Evolutionary conservation across 2,888 invertebrate genomes (phyloP), one percentile per base, ranked within the genome.

Genomic region (Lycophotia porphyrea): DNA sequence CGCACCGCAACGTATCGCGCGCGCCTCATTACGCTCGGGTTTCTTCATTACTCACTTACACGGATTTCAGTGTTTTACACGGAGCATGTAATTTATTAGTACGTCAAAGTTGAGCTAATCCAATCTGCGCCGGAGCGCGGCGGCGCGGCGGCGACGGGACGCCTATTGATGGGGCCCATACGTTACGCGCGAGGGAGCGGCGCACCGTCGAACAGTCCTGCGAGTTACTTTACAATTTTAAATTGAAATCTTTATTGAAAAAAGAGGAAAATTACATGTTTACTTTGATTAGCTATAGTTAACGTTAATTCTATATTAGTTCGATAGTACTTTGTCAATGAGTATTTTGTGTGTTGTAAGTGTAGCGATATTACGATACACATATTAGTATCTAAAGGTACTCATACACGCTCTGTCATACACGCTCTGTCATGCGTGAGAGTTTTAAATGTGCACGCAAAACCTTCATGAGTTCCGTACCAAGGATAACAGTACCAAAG

Each of bases 1-100:
- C 47, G 27, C 49, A 11, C 39, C 27, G n/a, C 31, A 15, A 15
- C 34, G 5, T n/a, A 31, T 7, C n/a, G 31, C 55, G 63, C 64
- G 67, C 49, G 63, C 63, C 44, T 69, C 74, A 60, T 68, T 68
- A 74, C 74, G 58, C 79, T 8, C 18, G 36, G 36, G 44, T 80
- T 68, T 69, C 58, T 74, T 65, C 67, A 60, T 74, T 68, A 68
- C 74, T 74, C 58, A 65, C 68, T 74, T 65, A 74, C 74, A 61
- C 69, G 61, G 52, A 60, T 66, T 60, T 52, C 55, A 66, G 52
- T 80, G 79, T 74, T 74, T 74, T 65, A 70, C 47, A 80, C 65
- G 49, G 34, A 44, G 44, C 74, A 44, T 55, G 69, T 75, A 69
- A 80, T 80, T 80, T 74, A 69, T 74, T 66, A 80, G 44, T 69